These are phyloP conservation scores for Arctopsyche grandis DNA, from an alignment of 1,140 invertebrate genomes.

Conservation along the genomic window DNA sequence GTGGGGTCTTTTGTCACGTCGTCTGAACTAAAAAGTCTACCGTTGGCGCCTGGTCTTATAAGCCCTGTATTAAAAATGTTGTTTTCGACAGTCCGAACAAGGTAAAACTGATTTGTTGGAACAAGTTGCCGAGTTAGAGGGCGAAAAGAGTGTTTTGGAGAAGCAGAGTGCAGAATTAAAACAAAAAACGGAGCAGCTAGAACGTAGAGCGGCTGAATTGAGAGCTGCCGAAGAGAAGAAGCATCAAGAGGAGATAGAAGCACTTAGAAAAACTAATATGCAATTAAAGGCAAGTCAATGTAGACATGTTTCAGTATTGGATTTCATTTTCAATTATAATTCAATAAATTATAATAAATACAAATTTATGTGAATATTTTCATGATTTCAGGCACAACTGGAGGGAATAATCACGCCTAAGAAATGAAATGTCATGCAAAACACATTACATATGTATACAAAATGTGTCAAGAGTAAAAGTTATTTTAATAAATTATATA, in stretches of 20 bases:
- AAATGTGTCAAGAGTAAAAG: not conserved
- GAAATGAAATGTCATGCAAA: slow-evolving; percentile 74
- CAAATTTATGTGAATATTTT: not conserved
- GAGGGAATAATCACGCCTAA: slow-evolving; percentile 93
- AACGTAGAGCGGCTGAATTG: slow-evolving; percentile 85
- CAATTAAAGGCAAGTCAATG: slow-evolving; percentile 96
- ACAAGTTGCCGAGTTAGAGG: slow-evolving; percentile 69
- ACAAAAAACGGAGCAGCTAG: slow-evolving; percentile 85
- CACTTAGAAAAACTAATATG: slow-evolving; percentile 92
- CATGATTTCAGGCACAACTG: slow-evolving; percentile 80
- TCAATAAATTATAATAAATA: slow-evolving; percentile 27
- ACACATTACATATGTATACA: not conserved
- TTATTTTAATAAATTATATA: not conserved
- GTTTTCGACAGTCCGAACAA: slow-evolving; percentile 66
- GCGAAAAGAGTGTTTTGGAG: slow-evolving; percentile 80
- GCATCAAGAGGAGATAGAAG: slow-evolving; percentile 89
- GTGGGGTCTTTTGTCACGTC: too few species aligned
- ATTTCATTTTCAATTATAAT: slow-evolving; percentile 58
- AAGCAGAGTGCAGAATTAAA: slow-evolving; percentile 83
- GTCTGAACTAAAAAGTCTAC: too few species aligned
- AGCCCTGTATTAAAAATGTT: not conserved
- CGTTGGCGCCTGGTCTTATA: not conserved
- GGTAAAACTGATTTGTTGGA: slow-evolving; percentile 71
- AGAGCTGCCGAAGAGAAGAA: slow-evolving; percentile 89
- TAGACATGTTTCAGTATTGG: too few species aligned